Evolutionary conservation across 2,113 vertebrate genomes (phyloP), one percentile per base, ranked within the genome.

Genomic region (Macrotis lagotis): DNA sequence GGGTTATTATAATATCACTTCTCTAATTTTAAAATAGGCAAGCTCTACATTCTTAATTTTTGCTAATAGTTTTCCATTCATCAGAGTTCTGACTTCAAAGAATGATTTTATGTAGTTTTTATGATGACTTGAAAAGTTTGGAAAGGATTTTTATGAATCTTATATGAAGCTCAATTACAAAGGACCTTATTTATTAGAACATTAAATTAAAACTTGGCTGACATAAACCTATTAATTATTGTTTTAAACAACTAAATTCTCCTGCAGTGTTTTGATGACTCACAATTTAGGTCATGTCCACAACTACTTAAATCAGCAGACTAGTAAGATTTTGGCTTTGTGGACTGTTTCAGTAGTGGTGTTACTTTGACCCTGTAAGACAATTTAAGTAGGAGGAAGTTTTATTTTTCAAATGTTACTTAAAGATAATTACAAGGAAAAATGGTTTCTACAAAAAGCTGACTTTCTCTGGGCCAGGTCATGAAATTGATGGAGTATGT

Each of bases 101-200:
- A 51, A 93, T 92, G 44, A 88, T 90, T 95, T 93, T 89, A 97
- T 83, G 88, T 92, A 90, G 88, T 88, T 91, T 89, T 90, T 89
- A 88, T 51, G n/a, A 88, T 66, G 55, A 91, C 3, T 93, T 2
- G 48, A 89, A 94, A 92, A 95, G 48, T 48, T 55, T 51, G 48
- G 52, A 95, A 92, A 44, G 19, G 16, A 95, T 92, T 74, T 92
- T 95, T 94, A 31, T 91, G 66, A 83, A 83, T 83, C n/a, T 83
- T 83, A 83, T 89, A 91, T 51, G 92, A 88, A 96, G 16, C 1
- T 48, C 55, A 93, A 74, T 90, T 48, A 91, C 89, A 93, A 48
- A 91, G 2, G 37, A 47, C n/a, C 8, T 28, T 55, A 11, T 88
- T 88, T 88, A 53, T 95, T 90, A 55, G 19, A 90, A 50, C 52